These are phyloP conservation scores for Anhinga anhinga DNA, from an alignment of 2,113 vertebrate species.

Conservation along the genomic window DNA sequence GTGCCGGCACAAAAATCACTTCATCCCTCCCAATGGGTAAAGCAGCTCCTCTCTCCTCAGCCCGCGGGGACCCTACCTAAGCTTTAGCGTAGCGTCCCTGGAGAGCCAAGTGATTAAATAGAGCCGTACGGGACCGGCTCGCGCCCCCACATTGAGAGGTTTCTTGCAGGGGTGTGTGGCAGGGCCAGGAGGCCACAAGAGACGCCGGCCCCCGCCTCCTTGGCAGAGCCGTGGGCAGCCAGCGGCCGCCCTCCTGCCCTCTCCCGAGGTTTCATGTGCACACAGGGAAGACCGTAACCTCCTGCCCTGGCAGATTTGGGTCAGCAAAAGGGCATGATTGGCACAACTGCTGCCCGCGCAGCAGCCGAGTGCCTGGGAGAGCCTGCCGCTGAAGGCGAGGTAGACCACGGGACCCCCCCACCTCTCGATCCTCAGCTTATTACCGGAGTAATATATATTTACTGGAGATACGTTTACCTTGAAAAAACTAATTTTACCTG, in stretches of 20 bases:
- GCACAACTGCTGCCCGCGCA: not conserved
- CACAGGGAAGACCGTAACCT: not conserved
- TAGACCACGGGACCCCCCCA: not conserved
- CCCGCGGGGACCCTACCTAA: accelerated
- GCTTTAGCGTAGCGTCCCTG: not conserved
- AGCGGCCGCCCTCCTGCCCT: slow-evolving; percentile 8
- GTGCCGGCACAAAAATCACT: not conserved
- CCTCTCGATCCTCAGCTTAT: not conserved
- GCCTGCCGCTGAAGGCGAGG: not conserved
- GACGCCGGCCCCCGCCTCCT: accelerated
- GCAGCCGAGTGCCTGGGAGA: not conserved
- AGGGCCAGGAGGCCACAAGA: not conserved
- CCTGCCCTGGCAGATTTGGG: not conserved
- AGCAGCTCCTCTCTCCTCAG: not conserved
- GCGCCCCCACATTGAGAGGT: accelerated
- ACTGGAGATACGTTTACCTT: not conserved
- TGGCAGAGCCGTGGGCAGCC: slow-evolving; percentile 10
- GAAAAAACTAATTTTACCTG: not conserved
- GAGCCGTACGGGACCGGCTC: not conserved
- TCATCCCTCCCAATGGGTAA: not conserved
- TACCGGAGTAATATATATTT: not conserved
- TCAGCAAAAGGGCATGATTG: accelerated
- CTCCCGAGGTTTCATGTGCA: slow-evolving; percentile 52
- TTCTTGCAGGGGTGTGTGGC: not conserved
- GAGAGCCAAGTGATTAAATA: not conserved